Evolutionary conservation across 1,140 invertebrate genomes (phyloP).

Genomic region (Aleiodes sp.): DNA sequence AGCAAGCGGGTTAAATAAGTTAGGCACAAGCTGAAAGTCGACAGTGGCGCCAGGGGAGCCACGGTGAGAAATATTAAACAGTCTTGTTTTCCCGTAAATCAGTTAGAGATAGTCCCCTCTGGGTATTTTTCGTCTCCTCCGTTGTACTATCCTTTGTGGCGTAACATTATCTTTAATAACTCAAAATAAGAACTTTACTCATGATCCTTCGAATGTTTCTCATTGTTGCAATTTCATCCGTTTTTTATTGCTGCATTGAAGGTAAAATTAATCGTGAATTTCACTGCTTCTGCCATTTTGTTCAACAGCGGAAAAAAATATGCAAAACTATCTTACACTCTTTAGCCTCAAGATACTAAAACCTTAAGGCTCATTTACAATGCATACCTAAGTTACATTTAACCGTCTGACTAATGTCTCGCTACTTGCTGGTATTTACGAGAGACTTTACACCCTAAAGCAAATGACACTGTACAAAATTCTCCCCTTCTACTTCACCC

Average conservation of each 20-base stretch:
- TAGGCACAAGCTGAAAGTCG: constrained; percentile 42
- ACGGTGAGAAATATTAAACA: constrained; percentile 64
- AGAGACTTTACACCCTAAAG: not conserved
- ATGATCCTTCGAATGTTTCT: too few relatives aligned
- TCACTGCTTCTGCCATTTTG: not conserved
- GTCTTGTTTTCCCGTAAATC: constrained; percentile 67
- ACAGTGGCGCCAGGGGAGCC: constrained; percentile 59
- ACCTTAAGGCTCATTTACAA: not conserved
- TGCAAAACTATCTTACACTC: not conserved
- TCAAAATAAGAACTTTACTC: constrained; percentile 22
- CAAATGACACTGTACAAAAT: constrained; percentile 35
- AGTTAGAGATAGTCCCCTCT: constrained; percentile 61
- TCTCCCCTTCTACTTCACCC: not conserved
- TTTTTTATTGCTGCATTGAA: too few relatives aligned
- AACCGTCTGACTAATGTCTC: constrained; percentile 50
- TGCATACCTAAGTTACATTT: constrained; percentile 43
- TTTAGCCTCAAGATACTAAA: too few relatives aligned
- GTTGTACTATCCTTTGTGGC: constrained; percentile 16
- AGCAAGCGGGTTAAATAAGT: constrained; percentile 55
- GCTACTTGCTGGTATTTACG: constrained; percentile 18
- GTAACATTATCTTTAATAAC: constrained; percentile 52
- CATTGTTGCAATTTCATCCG: too few relatives aligned
- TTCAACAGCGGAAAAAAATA: not conserved
- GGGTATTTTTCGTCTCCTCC: constrained; percentile 47
- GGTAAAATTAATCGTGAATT: not conserved